Base-by-base conservation (phyloP, 2,888 invertebrate species). In the Rhogogaster chlorosoma region DNA sequence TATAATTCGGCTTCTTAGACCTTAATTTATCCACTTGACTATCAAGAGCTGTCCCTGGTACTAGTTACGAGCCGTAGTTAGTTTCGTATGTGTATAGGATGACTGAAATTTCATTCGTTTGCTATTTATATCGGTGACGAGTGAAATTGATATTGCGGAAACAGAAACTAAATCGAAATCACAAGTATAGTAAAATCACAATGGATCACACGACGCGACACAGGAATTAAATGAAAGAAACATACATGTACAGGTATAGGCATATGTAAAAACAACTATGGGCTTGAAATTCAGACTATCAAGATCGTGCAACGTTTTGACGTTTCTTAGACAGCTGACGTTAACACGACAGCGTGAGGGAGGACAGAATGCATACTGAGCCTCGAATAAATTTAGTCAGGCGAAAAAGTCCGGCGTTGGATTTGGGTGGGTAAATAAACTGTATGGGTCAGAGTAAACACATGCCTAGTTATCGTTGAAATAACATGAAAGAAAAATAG, bases 11-110 rank as follows among this genome's bases (percentile, higher is more conserved):
- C 38, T 42, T 71, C 42, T 10, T 32, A 67, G 7, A 18, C 7
- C 4, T 42, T 71, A 42, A 71, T 71, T 71, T 29, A 71, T 22
- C 71, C 71, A 42, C 36, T 71, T 71, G 71, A 71, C 71, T 18
- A 71, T 71, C 38, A 71, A 71, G 38, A 36, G 42, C 45, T 42
- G 32, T 38, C 71, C 71, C 71, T 38, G n/a, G n/a, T 29, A 64
- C 71, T n/a, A 36, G 38, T n/a, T 9, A 22, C 71, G 36, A 38
- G 36, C 22, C 32, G 18, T 32, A 67, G 12, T 15, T 67, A 29
- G 32, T 67, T 32, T 2, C 7, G 64, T 64, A 15, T 64, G 1
- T 32, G 15, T 32, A 67, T 32, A 26, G 5, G 12, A 15, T 32
- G 32, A 67, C 32, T 15, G 32, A 32, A 67, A 61, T 61, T 12